A percentile compares a stretch with the other conserved stretches of the same genome.
Conservation (phyloP, 2,797 vertebrate genomes). For the Chloroceryle inda region DNA sequence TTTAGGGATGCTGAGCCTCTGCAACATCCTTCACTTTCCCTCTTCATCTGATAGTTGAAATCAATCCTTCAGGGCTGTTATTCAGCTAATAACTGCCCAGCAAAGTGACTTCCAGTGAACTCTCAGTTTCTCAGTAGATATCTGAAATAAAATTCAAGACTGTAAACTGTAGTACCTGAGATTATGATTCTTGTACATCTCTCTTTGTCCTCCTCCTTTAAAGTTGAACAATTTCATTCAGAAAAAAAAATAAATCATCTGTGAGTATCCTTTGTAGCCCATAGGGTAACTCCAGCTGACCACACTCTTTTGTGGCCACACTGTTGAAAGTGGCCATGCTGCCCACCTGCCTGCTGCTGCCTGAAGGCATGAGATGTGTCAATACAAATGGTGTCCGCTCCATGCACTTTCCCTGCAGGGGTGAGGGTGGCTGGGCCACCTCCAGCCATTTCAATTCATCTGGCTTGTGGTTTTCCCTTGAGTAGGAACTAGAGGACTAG, state of each 20-base stretch:
- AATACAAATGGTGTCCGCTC: not conserved
- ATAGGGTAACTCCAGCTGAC: not conserved
- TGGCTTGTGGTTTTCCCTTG: not conserved
- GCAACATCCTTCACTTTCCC: not conserved
- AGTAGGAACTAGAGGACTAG: not conserved
- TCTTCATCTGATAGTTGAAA: not conserved
- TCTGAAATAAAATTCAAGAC: not conserved
- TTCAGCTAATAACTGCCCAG: not conserved
- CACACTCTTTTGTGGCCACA: not conserved
- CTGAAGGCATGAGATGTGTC: not conserved
- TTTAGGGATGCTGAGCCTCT: not conserved
- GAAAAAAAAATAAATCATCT: not conserved
- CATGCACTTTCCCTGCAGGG: fast-evolving
- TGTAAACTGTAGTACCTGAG: not conserved
- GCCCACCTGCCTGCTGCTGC: not conserved
- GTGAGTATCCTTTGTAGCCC: not conserved
- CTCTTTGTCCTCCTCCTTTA: not conserved
- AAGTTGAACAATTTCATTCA: not conserved
- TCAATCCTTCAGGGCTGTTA: not conserved
- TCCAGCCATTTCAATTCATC: not conserved
- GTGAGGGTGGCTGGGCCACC: not conserved
- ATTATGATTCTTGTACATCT: not conserved
- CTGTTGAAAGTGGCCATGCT: fast-evolving
- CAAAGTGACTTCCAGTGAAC: not conserved
- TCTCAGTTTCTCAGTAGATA: not conserved